Base-by-base conservation (phyloP, 2,113 vertebrate genomes). In the Cyanocitta stelleri region DNA sequence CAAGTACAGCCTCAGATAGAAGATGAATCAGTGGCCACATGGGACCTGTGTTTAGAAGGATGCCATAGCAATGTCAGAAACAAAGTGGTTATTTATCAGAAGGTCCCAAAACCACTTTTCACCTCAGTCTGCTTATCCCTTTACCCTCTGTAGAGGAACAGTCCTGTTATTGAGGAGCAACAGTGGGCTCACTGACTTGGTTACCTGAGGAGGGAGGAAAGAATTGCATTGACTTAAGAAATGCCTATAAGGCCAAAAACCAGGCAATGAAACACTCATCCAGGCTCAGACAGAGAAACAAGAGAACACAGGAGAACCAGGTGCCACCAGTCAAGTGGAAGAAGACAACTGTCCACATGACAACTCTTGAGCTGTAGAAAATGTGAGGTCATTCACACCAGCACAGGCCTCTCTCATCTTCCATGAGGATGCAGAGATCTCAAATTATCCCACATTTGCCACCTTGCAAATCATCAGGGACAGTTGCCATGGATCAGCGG, bases 401-500 rank as follows among this genome's bases (percentile, higher is more conserved):
- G 32, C 63, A 58, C 11, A 74, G 67, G 24, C 46, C 20, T 88
- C 66, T 75, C 83, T 54, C 16, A 1, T 80, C 37, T 92, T 86
- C 88, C 58, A 48, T 0, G 0, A 91, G 62, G 75, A 44, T 43
- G 41, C 32, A 41, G 71, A 87, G 35, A 58, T 59, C 68, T 82
- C 69, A 64, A 56, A 61, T 91, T 64, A 94, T 80, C 59, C 88
- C 51, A 66, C 72, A 43, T 48, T 23, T 18, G 43, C 76, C 78
- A 83, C 72, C 3, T 1, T 49, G 48, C 12, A 11, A 90, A 88
- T 84, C 79, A 71, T 43, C 59, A 77, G 72, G 82, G 86, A 77
- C 76, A 88, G 86, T 84, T 93, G 79, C 86, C 59, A 74, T 67
- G 90, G 89, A 51, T 92, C 72, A 78, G 79, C 55, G 90, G 76